A percentile compares a stretch with the other conserved stretches of the same genome.
Evolutionary conservation across 2,113 vertebrate genomes (phyloP).

Genomic region (Onychostruthus taczanowskii): DNA sequence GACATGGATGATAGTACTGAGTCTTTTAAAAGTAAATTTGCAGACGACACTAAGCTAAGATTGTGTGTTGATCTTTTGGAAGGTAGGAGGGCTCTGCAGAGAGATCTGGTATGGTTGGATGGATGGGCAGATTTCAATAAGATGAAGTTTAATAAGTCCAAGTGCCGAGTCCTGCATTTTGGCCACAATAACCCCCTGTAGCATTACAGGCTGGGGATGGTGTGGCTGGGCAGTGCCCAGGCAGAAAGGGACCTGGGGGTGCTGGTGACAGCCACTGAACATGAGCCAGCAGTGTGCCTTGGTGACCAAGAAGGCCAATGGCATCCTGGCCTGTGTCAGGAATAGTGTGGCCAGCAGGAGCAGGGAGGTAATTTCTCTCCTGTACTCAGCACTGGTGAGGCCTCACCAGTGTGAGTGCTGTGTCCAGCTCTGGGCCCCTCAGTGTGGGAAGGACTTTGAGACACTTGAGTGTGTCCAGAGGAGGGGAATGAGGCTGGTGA

Average conservation of each 20-base stretch:
- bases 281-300: not conserved
- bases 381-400: not conserved
- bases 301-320: not conserved
- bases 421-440: not conserved
- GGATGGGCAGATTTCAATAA: not conserved
- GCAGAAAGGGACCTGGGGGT: not conserved
- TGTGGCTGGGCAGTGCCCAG: not conserved
- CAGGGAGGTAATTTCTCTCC: not conserved
- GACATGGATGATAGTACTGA: not conserved
- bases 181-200: not conserved
- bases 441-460: not conserved
- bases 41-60: not conserved
- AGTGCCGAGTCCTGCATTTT: not conserved
- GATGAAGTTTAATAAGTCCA: not conserved
- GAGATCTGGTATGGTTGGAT: not conserved
- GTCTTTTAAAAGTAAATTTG: not conserved
- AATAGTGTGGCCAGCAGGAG: not conserved
- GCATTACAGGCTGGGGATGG: fast-evolving
- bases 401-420: not conserved
- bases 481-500: not conserved
- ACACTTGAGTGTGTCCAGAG: fast-evolving
- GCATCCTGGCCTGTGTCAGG: not conserved
- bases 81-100: not conserved
- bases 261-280: not conserved
- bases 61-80: not conserved